A percentile compares a stretch with the other conserved stretches of the same genome.
Evolutionary conservation across 2,797 vertebrate species (phyloP).

Genomic region (Diplodus puntazzo): DNA sequence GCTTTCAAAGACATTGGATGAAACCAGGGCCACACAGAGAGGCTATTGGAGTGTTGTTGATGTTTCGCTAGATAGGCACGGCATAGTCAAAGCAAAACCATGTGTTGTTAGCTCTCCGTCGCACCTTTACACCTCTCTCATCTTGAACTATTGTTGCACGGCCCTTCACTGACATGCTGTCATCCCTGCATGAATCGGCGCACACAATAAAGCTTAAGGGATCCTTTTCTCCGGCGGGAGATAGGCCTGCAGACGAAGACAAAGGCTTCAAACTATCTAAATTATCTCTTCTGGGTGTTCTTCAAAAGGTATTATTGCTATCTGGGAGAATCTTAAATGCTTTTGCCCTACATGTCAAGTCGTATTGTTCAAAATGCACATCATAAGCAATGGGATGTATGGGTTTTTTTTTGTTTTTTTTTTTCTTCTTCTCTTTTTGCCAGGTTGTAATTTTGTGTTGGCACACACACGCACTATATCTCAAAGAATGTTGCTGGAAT

Average conservation of each 20-base stretch:
- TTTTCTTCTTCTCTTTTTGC: conserved; percentile 25
- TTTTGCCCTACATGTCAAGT: conserved; percentile 60
- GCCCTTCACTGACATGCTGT: conserved; percentile 59
- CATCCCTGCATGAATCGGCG: conserved; percentile 61
- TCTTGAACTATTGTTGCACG: conserved; percentile 74
- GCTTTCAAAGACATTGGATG: conserved; percentile 48
- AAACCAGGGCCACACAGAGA: conserved; percentile 74
- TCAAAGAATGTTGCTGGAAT: conserved; percentile 77
- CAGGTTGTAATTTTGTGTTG: conserved; percentile 78
- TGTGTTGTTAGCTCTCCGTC: conserved; percentile 55
- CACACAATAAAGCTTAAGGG: conserved; percentile 63
- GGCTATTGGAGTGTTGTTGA: conserved; percentile 61
- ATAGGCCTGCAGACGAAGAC: conserved; percentile 57
- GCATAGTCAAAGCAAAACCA: conserved; percentile 78
- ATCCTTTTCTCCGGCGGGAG: conserved; percentile 64
- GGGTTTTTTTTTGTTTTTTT: conserved; percentile 18
- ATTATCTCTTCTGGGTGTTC: conserved; percentile 70
- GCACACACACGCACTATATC: conserved; percentile 56
- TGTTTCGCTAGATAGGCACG: conserved; percentile 74
- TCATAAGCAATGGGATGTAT: conserved; percentile 33
- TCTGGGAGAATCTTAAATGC: conserved; percentile 67
- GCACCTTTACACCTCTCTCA: conserved; percentile 80
- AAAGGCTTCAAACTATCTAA: conserved; percentile 73
- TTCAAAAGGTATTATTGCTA: conserved; percentile 62
- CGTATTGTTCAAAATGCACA: conserved; percentile 53